These are phyloP conservation scores for Timema cristinae DNA, from an alignment of 2,888 invertebrate genomes.

Conservation along the genomic window DNA sequence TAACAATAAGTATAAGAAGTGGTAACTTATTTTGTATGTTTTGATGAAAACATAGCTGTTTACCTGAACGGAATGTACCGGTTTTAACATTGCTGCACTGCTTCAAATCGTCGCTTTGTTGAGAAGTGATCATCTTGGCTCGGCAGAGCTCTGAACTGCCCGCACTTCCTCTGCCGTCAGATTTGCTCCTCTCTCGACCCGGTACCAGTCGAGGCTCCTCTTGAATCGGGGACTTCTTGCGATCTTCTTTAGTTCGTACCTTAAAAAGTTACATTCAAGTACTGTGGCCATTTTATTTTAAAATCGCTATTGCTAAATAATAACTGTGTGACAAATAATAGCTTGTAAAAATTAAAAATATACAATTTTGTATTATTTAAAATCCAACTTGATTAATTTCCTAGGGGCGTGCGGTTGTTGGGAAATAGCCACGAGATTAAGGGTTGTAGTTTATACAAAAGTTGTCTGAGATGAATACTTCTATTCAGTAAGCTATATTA, in stretches of 20 bases:
- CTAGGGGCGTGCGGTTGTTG: no score
- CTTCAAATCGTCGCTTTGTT: slow-evolving; percentile 21
- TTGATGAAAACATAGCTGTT: not conserved
- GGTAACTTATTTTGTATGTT: no score
- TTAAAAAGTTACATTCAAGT: slow-evolving; percentile 24
- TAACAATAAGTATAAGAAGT: no score
- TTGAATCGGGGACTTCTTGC: slow-evolving; percentile 39
- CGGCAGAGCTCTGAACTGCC: slow-evolving; percentile 19
- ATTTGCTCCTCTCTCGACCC: slow-evolving; percentile 32
- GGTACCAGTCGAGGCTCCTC: slow-evolving; percentile 31
- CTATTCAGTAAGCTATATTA: no score
- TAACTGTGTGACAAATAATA: not conserved
- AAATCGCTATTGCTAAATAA: not conserved
- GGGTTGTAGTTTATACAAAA: no score
- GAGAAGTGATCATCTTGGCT: slow-evolving; percentile 17
- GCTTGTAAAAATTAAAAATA: not conserved
- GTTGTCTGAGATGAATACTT: no score
- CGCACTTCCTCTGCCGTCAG: slow-evolving; percentile 34
- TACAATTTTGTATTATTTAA: not conserved
- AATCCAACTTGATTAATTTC: no score
- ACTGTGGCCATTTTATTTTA: not conserved
- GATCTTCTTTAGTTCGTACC: slow-evolving; percentile 41
- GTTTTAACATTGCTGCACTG: slow-evolving; percentile 9
- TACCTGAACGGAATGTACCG: slow-evolving; percentile 23
- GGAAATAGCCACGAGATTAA: no score